A percentile compares a stretch with the other conserved stretches of the same genome.
Conservation (phyloP, 2,888 invertebrate genomes). For the Coenonympha glycerion region DNA sequence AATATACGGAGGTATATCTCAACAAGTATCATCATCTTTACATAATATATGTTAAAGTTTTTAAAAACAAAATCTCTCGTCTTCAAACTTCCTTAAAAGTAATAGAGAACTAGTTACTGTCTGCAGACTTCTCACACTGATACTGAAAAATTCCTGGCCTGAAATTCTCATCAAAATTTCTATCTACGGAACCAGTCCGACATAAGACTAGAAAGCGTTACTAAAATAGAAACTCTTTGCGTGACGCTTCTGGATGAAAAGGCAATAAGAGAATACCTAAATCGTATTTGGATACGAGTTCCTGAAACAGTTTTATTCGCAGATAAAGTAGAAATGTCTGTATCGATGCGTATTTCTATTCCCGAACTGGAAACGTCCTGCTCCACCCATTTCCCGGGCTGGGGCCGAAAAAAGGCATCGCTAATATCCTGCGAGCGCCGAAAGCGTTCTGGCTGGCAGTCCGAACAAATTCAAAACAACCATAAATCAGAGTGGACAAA, state of each 20-base stretch:
- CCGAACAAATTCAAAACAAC: conserved; percentile 69
- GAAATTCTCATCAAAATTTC: no score
- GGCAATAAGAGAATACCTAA: conserved; percentile 3
- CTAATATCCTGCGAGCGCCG: conserved; percentile 55
- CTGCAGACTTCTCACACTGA: no score
- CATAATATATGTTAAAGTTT: no score
- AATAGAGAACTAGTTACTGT: no score
- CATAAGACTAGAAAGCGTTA: no score
- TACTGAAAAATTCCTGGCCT: no score
- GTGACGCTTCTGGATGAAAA: neutral
- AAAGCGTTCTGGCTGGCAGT: conserved; percentile 60
- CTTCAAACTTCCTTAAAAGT: no score
- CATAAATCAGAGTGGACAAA: conserved; percentile 71
- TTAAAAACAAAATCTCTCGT: no score
- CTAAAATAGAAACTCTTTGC: no score
- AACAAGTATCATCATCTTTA: no score
- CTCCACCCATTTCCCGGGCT: conserved; percentile 36
- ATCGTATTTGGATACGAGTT: conserved; percentile 10
- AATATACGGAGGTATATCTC: no score
- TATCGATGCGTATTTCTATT: conserved; percentile 24
- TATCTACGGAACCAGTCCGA: no score
- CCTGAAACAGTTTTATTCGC: conserved; percentile 6
- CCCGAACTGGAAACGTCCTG: conserved; percentile 33
- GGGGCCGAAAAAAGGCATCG: conserved; percentile 39
- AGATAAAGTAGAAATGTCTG: conserved; percentile 25